Conservation (phyloP, 2,888 invertebrate species). For the Noctuana brunneofusca region DNA sequence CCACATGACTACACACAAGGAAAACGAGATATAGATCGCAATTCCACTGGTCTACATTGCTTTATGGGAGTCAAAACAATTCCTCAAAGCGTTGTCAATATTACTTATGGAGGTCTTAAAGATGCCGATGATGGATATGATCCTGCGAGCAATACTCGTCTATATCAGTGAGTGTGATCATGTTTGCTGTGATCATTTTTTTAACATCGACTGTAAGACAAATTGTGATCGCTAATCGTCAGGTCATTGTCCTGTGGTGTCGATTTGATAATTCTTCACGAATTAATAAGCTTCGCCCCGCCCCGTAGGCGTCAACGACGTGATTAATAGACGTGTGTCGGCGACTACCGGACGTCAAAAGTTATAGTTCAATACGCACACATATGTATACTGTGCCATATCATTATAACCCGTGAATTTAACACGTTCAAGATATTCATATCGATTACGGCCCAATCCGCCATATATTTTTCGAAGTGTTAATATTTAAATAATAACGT, state of each 20-base stretch:
- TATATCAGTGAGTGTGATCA: slow-evolving; percentile 44
- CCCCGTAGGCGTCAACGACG: slow-evolving; percentile 76
- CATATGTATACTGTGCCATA: slow-evolving; percentile 6
- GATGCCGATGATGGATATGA: slow-evolving; percentile 44
- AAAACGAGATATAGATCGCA: slow-evolving; percentile 24
- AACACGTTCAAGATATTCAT: slow-evolving; percentile 62
- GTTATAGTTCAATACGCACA: slow-evolving; percentile 36
- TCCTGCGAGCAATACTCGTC: slow-evolving; percentile 35
- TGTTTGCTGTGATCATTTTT: slow-evolving; percentile 42
- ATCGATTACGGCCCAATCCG: slow-evolving; percentile 57
- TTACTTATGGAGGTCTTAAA: slow-evolving; percentile 42
- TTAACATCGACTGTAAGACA: slow-evolving; percentile 45
- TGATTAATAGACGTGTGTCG: slow-evolving; percentile 68
- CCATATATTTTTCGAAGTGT: slow-evolving; percentile 58
- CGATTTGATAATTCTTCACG: slow-evolving; percentile 71
- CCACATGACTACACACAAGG: slow-evolving; percentile 4
- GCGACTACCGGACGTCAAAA: slow-evolving; percentile 65
- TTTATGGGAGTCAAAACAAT: slow-evolving; percentile 43
- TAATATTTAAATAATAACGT: slow-evolving; percentile 66
- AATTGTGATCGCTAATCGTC: slow-evolving; percentile 47
- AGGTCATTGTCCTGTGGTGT: slow-evolving; percentile 59
- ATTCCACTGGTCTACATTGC: slow-evolving; percentile 24
- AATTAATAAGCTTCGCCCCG: slow-evolving; percentile 78
- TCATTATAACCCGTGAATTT: slow-evolving; percentile 48
- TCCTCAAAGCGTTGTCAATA: slow-evolving; percentile 44